Evolutionary conservation across 2,888 invertebrate species (phyloP).

Genomic region (Polymixis lichenea): DNA sequence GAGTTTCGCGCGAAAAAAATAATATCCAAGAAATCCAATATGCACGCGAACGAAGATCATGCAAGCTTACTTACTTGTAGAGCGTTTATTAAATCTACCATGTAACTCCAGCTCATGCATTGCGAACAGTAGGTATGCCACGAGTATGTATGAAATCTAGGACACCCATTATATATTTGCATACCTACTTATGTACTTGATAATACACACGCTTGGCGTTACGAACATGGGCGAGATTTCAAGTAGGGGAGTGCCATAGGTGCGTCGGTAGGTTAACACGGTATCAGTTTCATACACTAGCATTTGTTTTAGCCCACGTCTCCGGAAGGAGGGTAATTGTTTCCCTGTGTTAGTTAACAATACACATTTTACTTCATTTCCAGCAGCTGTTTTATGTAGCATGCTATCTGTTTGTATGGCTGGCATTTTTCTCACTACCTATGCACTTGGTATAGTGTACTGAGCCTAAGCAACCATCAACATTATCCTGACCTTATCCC

Average conservation of each 20-base stretch:
- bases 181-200: constrained; percentile 1
- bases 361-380: too few relatives aligned
- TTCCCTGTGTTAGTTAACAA: not conserved
- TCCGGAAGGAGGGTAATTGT: not conserved
- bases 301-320: not conserved
- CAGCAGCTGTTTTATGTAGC: too few relatives aligned
- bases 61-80: too few relatives aligned
- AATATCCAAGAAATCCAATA: too few relatives aligned
- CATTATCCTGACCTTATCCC: too few relatives aligned
- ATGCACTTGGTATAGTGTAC: too few relatives aligned
- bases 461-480: too few relatives aligned
- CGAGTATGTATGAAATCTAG: constrained; percentile 36
- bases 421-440: too few relatives aligned
- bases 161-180: constrained; percentile 32
- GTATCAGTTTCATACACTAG: not conserved
- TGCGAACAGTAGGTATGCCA: constrained; percentile 22
- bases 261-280: constrained; percentile 19
- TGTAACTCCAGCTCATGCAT: constrained; percentile 17
- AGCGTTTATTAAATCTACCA: constrained; percentile 1
- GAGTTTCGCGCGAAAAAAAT: too few relatives aligned
- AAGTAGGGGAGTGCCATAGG: constrained; percentile 38
- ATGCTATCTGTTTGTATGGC: too few relatives aligned
- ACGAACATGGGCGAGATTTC: constrained; percentile 33
- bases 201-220: constrained; percentile 13
- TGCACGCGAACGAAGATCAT: too few relatives aligned